phyloP scores from a whole-genome alignment of 37 sponge, comb jelly and placozoan genomes.

The Mnemiopsis leidyi region DNA sequence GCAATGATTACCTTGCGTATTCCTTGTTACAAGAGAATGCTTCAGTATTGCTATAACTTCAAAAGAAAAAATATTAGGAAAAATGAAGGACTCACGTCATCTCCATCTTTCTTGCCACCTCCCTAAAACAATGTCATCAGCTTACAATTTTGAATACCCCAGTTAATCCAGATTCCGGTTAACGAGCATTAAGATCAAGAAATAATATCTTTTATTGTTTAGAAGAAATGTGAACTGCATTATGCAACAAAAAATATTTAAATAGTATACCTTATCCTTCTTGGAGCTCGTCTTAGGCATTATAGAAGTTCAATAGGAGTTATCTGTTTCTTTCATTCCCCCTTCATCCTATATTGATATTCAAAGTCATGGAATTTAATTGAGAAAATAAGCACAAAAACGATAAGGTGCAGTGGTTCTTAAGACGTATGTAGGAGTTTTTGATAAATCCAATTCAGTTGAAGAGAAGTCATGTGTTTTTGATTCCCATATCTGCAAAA shows the following conservation, averaged over 20 bases:
- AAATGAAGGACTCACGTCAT: slow-evolving; percentile 38
- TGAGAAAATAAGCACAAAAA: no score
- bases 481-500: no score
- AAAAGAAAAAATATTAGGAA: no score
- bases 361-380: no score
- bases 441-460: neutral
- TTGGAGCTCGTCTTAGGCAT: slow-evolving; percentile 63
- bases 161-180: no score
- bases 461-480: no score
- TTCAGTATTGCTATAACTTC: no score
- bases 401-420: no score
- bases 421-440: no score
- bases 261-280: slow-evolving; percentile 57
- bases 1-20: no score
- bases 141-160: neutral
- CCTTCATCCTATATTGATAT: slow-evolving; percentile 58
- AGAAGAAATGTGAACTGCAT: neutral
- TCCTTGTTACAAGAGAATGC: no score
- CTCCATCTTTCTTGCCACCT: slow-evolving; percentile 53
- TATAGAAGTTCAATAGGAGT: neutral
- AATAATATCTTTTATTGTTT: no score
- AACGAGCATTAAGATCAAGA: neutral
- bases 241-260: neutral
- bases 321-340: slow-evolving; percentile 62
- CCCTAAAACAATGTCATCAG: neutral